Conservation (phyloP, 2,113 vertebrate species). For the Neodon shergylaensis region DNA sequence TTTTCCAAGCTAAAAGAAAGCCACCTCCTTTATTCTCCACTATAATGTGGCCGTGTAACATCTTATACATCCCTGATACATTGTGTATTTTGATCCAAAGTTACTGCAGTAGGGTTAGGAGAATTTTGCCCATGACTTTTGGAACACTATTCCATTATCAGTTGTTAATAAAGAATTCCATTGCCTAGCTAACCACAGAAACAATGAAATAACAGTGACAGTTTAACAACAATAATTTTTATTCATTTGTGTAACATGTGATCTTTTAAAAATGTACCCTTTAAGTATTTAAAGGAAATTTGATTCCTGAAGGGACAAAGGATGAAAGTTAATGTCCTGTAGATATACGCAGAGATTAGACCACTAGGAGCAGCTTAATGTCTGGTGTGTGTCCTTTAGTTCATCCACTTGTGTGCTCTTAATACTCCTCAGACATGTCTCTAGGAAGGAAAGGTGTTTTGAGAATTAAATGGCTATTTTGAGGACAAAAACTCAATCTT, state of each 20-base stretch:
- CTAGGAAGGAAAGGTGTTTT: slow-evolving; percentile 55
- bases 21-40: slow-evolving; percentile 20
- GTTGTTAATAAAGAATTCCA: slow-evolving; percentile 87
- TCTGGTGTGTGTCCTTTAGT: slow-evolving; percentile 59
- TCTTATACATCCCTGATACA: slow-evolving; percentile 86
- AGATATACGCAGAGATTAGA: slow-evolving; percentile 43
- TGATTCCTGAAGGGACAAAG: slow-evolving; percentile 69
- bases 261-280: slow-evolving; percentile 80
- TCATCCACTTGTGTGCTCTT: slow-evolving; percentile 59
- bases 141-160: slow-evolving; percentile 87
- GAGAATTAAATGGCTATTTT: slow-evolving; percentile 66
- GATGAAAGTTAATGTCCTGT: slow-evolving; percentile 61
- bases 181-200: slow-evolving; percentile 85
- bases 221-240: slow-evolving; percentile 82
- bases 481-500: slow-evolving; percentile 71
- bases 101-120: slow-evolving; percentile 78
- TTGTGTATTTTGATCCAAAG: slow-evolving; percentile 82
- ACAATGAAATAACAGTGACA: slow-evolving; percentile 77
- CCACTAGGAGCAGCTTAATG: slow-evolving; percentile 38
- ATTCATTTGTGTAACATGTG: slow-evolving; percentile 78
- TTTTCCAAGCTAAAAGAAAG: slow-evolving; percentile 64
- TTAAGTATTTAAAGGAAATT: slow-evolving; percentile 65
- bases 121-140: slow-evolving; percentile 87
- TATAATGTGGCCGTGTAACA: slow-evolving; percentile 64
- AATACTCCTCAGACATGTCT: slow-evolving; percentile 56